phyloP scores from a whole-genome alignment of 2,797 vertebrate species.

The Chaunax sp. region DNA sequence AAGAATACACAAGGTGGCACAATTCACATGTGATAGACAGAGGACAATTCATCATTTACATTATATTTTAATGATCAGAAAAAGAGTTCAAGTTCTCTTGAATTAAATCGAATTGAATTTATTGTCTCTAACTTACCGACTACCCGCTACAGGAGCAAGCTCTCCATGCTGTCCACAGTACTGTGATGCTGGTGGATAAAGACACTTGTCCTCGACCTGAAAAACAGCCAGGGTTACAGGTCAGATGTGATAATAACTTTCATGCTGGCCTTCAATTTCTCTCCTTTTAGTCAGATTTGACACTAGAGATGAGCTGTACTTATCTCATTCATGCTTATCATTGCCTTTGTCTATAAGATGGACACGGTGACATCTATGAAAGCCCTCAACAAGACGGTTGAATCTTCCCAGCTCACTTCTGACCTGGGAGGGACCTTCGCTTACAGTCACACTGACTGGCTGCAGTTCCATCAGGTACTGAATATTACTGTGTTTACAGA shows the following conservation, averaged over 20 bases:
- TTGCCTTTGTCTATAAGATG: conserved; percentile 78
- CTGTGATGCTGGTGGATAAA: conserved; percentile 90
- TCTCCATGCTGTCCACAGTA: conserved; percentile 82
- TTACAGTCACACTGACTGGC: conserved; percentile 93
- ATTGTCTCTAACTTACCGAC: conserved; percentile 6
- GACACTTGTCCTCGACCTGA: conserved; percentile 83
- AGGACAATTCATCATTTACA: not conserved
- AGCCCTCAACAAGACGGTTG: conserved; percentile 88
- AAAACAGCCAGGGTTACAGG: conserved; percentile 87
- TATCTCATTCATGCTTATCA: not conserved
- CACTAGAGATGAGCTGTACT: not conserved
- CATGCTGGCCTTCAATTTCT: not conserved
- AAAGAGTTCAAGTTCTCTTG: not conserved
- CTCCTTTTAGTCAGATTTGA: not conserved
- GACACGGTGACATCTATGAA: conserved; percentile 90
- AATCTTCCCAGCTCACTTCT: conserved; percentile 88
- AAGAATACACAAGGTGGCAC: conserved; percentile 4
- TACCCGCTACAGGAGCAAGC: conserved; percentile 76
- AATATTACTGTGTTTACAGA: conserved; percentile 19
- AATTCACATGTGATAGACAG: not conserved
- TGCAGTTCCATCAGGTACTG: conserved; percentile 94
- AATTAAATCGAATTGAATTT: not conserved
- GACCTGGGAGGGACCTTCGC: conserved; percentile 89
- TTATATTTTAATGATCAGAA: not conserved
- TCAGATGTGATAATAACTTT: conserved; percentile 62